Evolutionary conservation across 2,888 invertebrate genomes (phyloP), one percentile per base, ranked within the genome.

Genomic region (Arge pagana): DNA sequence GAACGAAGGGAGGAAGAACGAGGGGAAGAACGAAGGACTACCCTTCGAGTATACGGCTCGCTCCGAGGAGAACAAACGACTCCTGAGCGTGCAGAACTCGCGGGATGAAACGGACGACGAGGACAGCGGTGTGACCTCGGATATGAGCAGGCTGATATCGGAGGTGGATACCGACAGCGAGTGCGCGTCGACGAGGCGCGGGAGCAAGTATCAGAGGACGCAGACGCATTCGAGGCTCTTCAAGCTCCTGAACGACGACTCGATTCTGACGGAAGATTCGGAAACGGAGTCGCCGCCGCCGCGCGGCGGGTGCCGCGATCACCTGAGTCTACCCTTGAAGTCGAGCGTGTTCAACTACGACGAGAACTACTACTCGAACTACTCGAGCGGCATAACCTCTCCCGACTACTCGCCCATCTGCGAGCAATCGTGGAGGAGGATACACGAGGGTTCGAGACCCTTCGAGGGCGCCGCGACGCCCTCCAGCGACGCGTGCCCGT

Each of bases 191-290:
- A 66, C 82, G 16, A 79, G 78, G 28, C 85, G 83, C 62, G 78
- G 82, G 67, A 81, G 80, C 8, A 80, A 82, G 52, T 88, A 86
- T 67, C 84, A 87, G 69, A 78, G 88, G 45, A 87, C 87, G 3
- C 83, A 86, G 28, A 88, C 88, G 30, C 88, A 88, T 74, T 88
- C 87, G 35, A 79, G 88, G 57, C 76, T 88, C 15, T 87, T 86
- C 63, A 83, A 84, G 63, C 72, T 88, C 10, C 71, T 88, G 16
- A 86, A 84, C 69, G 84, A 84, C 40, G 85, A 83, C 62, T 59
- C 54, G 18, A 54, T 54, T 19, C 43, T 36, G 28, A 60, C 51
- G 15, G 28, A 48, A 21, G 37, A 54, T 6, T 10, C 52, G 0
- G 36, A 35, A 2, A 50, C 61, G 6, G 40, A 54, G 18, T 35